Evolutionary conservation across 2,797 vertebrate genomes (phyloP).

Genomic region (Acomys russatus): DNA sequence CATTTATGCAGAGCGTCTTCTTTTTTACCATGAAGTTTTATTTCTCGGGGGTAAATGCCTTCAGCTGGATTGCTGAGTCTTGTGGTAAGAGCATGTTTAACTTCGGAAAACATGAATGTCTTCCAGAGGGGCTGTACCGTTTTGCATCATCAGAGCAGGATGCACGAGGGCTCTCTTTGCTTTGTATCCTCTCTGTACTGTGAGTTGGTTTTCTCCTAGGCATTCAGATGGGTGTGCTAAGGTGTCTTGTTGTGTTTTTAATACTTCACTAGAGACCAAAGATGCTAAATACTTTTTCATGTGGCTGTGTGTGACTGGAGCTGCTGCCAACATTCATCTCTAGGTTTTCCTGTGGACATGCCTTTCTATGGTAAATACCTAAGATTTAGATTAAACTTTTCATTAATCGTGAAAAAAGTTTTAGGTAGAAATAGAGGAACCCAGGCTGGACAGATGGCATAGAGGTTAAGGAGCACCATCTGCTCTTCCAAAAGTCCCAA

Average conservation of each 20-base stretch:
- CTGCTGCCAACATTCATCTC: background rate
- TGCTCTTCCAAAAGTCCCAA: no score
- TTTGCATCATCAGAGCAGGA: background rate
- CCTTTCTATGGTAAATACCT: conserved; percentile 33
- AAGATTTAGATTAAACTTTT: conserved; percentile 29
- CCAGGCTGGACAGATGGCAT: no score
- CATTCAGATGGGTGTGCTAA: background rate
- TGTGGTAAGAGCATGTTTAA: background rate
- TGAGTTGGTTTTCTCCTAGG: background rate
- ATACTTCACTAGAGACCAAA: background rate
- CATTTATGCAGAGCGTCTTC: background rate
- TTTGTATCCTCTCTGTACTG: background rate
- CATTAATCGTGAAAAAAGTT: background rate
- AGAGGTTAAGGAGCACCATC: no score
- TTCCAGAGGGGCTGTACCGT: background rate
- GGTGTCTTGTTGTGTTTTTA: background rate
- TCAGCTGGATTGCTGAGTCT: background rate
- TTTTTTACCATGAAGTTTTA: background rate
- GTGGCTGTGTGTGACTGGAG: background rate
- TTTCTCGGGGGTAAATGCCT: background rate
- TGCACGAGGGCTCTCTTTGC: background rate
- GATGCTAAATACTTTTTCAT: background rate
- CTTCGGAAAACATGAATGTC: background rate
- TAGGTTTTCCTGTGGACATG: background rate
- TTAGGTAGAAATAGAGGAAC: background rate